Evolutionary conservation across 2,113 vertebrate genomes (phyloP).

Genomic region (Clarias batrachus): DNA sequence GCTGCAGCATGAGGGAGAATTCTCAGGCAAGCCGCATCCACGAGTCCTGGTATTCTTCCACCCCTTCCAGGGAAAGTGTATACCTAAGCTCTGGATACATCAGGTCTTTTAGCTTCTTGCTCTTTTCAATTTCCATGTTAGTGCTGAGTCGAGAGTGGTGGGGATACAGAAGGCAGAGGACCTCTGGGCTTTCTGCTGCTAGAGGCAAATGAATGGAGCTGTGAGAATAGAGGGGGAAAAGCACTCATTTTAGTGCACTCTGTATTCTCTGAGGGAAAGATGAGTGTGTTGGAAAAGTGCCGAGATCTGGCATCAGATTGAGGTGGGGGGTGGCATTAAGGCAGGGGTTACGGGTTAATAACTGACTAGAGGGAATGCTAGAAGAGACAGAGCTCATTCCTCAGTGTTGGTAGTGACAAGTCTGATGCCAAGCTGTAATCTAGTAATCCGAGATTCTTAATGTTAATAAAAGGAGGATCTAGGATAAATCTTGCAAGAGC

Average conservation of each 20-base stretch:
- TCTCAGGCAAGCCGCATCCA: background rate
- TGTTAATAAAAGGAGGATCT: slow-evolving; percentile 51
- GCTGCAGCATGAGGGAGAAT: background rate
- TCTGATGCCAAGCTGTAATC: background rate
- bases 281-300: slow-evolving; percentile 19
- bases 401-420: background rate
- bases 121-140: slow-evolving; percentile 15
- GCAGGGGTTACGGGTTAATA: slow-evolving; percentile 51
- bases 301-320: slow-evolving; percentile 37
- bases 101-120: background rate
- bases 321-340: background rate
- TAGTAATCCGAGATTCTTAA: slow-evolving; percentile 45
- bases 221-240: slow-evolving; percentile 19
- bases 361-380: slow-evolving; percentile 45
- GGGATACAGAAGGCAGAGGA: background rate
- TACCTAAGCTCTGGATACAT: background rate
- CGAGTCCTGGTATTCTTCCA: background rate
- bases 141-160: slow-evolving; percentile 16
- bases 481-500: slow-evolving; percentile 41
- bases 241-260: slow-evolving; percentile 48
- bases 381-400: slow-evolving; percentile 24
- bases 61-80: background rate
- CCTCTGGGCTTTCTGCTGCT: slow-evolving; percentile 38
- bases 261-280: slow-evolving; percentile 37
- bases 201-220: slow-evolving; percentile 23